Evolutionary conservation across 2,888 invertebrate species (phyloP).

Genomic region (Catonia carolina): DNA sequence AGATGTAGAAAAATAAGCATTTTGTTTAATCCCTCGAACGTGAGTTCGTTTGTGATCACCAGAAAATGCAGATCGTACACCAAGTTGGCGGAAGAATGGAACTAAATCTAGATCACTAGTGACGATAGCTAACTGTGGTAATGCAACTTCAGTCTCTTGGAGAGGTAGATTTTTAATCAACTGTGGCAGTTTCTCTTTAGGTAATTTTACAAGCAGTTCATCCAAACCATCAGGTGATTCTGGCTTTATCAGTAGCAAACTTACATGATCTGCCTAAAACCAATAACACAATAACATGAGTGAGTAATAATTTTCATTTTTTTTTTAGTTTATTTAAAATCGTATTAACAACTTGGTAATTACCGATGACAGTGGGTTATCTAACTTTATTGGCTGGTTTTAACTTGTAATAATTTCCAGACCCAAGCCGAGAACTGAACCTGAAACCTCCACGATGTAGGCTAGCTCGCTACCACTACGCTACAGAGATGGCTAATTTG

Average conservation of each 20-base stretch:
- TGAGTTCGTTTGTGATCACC: slow-evolving; percentile 16
- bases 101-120: slow-evolving; percentile 36
- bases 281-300: background rate
- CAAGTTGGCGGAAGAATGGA: slow-evolving; percentile 35
- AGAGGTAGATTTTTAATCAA: slow-evolving; percentile 32
- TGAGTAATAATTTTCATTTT: too few relatives aligned
- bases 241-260: slow-evolving; percentile 37
- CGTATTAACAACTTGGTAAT: too few relatives aligned
- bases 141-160: slow-evolving; percentile 36
- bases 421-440: too few relatives aligned
- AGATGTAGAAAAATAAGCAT: slow-evolving; percentile 39
- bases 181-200: slow-evolving; percentile 31
- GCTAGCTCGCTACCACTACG: too few relatives aligned
- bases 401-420: too few relatives aligned
- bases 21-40: slow-evolving; percentile 31
- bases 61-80: slow-evolving; percentile 34
- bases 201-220: slow-evolving; percentile 28
- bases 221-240: slow-evolving; percentile 34
- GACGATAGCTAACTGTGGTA: slow-evolving; percentile 38
- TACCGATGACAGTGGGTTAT: too few relatives aligned
- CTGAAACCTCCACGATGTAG: too few relatives aligned
- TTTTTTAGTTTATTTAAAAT: too few relatives aligned
- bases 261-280: slow-evolving; percentile 21
- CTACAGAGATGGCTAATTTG: too few relatives aligned
- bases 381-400: too few relatives aligned